phyloP scores from a whole-genome alignment of 2,888 invertebrate genomes.

The Ethmia dodecea region DNA sequence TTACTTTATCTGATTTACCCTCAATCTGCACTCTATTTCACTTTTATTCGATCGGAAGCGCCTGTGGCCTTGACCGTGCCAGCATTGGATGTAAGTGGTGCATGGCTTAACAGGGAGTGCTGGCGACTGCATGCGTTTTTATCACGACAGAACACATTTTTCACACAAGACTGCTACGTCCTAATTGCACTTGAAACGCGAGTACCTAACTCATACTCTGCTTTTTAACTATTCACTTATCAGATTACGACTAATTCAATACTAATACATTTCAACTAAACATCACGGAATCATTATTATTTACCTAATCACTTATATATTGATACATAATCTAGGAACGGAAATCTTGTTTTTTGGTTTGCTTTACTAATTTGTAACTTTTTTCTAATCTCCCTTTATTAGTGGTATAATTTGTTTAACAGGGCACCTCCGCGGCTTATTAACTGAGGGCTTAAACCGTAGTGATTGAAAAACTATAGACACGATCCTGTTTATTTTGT shows the following conservation, averaged over 20 bases:
- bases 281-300: no score
- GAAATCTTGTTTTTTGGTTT: constrained; percentile 27
- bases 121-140: constrained; percentile 63
- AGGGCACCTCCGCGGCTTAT: constrained; percentile 27
- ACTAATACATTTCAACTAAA: no score
- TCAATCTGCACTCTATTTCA: constrained; percentile 44
- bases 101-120: constrained; percentile 68
- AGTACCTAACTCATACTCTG: constrained; percentile 31
- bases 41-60: constrained; percentile 36
- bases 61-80: constrained; percentile 34
- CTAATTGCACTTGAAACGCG: constrained; percentile 40
- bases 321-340: no score
- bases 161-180: constrained; percentile 27
- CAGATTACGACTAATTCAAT: no score
- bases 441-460: constrained; percentile 32
- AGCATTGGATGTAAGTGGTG: constrained; percentile 66
- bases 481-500: constrained; percentile 67
- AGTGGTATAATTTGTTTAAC: constrained; percentile 16
- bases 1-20: constrained; percentile 52
- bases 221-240: constrained; percentile 25
- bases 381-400: neutral
- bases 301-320: no score
- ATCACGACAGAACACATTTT: constrained; percentile 36
- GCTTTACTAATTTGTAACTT: constrained; percentile 31
- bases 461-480: constrained; percentile 46